Evolutionary conservation across 2,888 invertebrate species (phyloP).

Genomic region (Leptinotarsa rubiginosa): DNA sequence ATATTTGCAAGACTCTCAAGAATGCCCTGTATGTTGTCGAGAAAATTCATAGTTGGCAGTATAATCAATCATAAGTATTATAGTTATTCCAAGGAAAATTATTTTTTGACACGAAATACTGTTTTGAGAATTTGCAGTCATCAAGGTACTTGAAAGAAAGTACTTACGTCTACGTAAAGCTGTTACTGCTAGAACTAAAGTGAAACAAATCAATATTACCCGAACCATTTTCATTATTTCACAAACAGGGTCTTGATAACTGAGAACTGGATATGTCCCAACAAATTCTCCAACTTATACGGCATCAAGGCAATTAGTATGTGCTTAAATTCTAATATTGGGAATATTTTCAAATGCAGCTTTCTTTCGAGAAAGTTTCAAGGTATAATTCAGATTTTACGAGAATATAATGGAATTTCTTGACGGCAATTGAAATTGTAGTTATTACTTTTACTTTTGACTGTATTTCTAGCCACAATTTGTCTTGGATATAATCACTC

Average conservation of each 20-base stretch:
- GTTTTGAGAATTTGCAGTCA: not conserved
- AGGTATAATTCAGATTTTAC: not conserved
- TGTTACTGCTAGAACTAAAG: not conserved
- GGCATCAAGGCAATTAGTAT: not conserved
- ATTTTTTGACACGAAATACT: not conserved
- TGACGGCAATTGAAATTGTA: not conserved
- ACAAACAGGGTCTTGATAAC: not conserved
- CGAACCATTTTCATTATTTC: constrained; percentile 9
- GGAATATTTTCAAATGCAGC: not conserved
- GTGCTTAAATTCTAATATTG: not conserved
- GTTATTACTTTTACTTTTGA: not conserved
- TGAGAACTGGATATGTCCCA: not conserved
- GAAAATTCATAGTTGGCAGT: too few relatives aligned
- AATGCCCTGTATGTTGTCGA: too few relatives aligned
- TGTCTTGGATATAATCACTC: too few relatives aligned
- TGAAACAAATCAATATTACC: not conserved
- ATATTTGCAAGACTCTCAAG: too few relatives aligned
- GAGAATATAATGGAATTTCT: not conserved
- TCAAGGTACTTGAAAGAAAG: not conserved
- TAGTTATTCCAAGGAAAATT: too few relatives aligned
- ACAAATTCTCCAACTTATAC: not conserved
- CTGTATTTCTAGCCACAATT: too few relatives aligned
- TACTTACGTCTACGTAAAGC: not conserved
- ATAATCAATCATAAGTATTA: too few relatives aligned
- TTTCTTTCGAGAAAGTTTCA: not conserved